Base-by-base conservation (phyloP, 1,140 invertebrate genomes). In the Tetranychus cinnabarinus region DNA sequence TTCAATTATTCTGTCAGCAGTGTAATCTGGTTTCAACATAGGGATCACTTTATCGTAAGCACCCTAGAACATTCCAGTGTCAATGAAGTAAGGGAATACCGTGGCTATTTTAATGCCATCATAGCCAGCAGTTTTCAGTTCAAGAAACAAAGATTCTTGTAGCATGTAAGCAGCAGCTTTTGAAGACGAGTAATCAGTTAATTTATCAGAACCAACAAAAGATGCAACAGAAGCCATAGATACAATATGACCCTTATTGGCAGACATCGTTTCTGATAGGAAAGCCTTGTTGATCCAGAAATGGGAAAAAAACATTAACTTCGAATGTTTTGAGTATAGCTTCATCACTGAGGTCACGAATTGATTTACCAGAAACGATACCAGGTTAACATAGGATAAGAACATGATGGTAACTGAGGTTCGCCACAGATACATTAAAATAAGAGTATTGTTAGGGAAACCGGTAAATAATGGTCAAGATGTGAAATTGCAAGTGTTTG, bases 111-210 rank as follows among this genome's bases (percentile, higher is more conserved):
- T 77, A 13, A 96, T 83, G 48, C 84, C 86, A 56, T 77, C 77
- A 37, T 81, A 77, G 46, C 81, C 71, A 70, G 76, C 5, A 10
- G 35, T 36, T 7, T 54, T 8, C 3, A 92, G 72, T 71, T 92
- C 88, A 6, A 81, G 73, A 59, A 79, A 77, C 23, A 93, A 73
- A 48, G 88, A 81, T 69, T 96, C 90, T 67, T 92, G 84, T 71
- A 92, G 90, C 35, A 90, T 90, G 58, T 88, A 82, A 36, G 87
- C 87, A n/a, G 87, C 92, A 69, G 85, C 88, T 77, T 97, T 97
- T 3, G 88, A 89, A 2, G 88, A 81, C 70, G 88, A 93, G 73
- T 97, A 97, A 76, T 97, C 92, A 3, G 87, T 84, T 61, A 96
- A 78, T 68, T 86, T 86, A 61, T 82, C 79, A 59, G 84, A 80